These are phyloP conservation scores for Dicranocentrus wangi DNA, from an alignment of 2,888 invertebrate genomes.

Conservation along the genomic window DNA sequence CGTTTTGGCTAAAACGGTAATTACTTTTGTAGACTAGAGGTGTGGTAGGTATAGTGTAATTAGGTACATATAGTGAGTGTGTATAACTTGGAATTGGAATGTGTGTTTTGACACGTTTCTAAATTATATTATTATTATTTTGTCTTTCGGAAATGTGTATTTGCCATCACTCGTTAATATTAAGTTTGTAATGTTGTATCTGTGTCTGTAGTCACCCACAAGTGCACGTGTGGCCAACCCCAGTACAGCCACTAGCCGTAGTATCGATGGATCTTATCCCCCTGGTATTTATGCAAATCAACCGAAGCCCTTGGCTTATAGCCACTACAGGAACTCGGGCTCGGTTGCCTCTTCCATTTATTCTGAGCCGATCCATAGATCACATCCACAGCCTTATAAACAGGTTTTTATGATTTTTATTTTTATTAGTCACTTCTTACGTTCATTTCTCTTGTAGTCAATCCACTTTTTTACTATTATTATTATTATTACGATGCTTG, in stretches of 20 bases:
- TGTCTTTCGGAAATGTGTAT: not conserved
- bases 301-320: constrained; percentile 58
- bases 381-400: constrained; percentile 66
- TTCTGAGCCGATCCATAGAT: constrained; percentile 68
- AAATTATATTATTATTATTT: no score
- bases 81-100: no score
- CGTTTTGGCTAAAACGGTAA: no score
- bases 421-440: not conserved
- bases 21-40: no score
- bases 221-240: constrained; percentile 58
- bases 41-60: no score
- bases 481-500: not conserved
- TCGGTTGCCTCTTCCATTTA: constrained; percentile 67
- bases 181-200: constrained; percentile 3
- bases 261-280: constrained; percentile 56
- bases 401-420: constrained; percentile 58
- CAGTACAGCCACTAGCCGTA: constrained; percentile 49
- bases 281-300: constrained; percentile 55
- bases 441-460: not conserved
- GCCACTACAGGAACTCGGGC: constrained; percentile 62
- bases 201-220: constrained; percentile 49
- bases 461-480: not conserved
- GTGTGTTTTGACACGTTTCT: no score
- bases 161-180: not conserved
- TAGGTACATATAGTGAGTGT: no score